Conservation (phyloP, 2,888 invertebrate species). For the Clistopyga incitator region DNA sequence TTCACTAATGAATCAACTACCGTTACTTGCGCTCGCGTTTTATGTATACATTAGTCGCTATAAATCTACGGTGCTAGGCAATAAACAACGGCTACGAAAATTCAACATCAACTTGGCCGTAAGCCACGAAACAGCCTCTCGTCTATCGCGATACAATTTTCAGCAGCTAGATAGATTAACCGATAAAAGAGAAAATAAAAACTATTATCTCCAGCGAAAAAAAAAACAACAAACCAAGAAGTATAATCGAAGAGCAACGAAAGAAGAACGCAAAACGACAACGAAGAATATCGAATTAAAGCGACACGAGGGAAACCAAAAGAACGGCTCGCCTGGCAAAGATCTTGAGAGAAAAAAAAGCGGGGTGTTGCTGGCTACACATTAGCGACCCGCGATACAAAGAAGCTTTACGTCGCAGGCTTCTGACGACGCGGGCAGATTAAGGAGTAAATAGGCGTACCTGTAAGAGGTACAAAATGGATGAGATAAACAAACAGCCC, state of each 20-base stretch:
- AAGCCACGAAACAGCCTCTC: constrained; percentile 10
- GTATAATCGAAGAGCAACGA: not conserved
- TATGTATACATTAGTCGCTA: constrained; percentile 23
- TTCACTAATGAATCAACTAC: constrained; percentile 7
- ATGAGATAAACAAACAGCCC: constrained; percentile 27
- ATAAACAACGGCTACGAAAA: constrained; percentile 12
- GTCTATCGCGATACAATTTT: constrained; percentile 16
- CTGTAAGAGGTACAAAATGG: constrained; percentile 47
- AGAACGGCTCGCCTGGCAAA: constrained; percentile 44
- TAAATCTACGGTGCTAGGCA: constrained; percentile 26
- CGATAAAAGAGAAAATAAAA: not conserved
- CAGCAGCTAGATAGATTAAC: not conserved
- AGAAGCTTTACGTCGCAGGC: constrained; percentile 45
- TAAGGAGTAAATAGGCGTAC: constrained; percentile 50
- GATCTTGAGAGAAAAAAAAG: constrained; percentile 12
- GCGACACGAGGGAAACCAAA: constrained; percentile 56
- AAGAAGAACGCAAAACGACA: not conserved
- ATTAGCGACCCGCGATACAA: constrained; percentile 27
- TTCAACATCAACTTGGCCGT: constrained; percentile 23
- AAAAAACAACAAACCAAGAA: no score
- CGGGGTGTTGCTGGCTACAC: not conserved
- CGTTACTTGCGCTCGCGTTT: constrained; percentile 22
- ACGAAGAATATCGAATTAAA: constrained; percentile 41
- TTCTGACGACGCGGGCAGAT: constrained; percentile 30
- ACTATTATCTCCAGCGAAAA: not conserved